Base-by-base conservation (phyloP, 2,888 invertebrate species). In the Ischnura elegans region DNA sequence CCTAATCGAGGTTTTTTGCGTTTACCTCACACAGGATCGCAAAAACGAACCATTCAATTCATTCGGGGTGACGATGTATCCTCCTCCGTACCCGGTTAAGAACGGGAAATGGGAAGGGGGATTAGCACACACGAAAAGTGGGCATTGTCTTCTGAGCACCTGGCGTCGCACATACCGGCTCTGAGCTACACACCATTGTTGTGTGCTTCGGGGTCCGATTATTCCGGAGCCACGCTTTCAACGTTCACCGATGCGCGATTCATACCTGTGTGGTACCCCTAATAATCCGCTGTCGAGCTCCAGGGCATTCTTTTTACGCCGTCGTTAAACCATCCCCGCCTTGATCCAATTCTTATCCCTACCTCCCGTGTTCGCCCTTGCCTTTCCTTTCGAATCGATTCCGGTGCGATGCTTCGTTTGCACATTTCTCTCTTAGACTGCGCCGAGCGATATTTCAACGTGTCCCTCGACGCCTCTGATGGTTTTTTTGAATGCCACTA, bases 71-170 rank as follows among this genome's bases (percentile, higher is more conserved):
- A 10, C 36, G 76, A 76, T 36, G 76, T 76, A 10, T 36, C 36
- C 36, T 29, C 36, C 8, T 36, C 6, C 29, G 76, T 13, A 36
- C 76, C 10, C 36, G 25, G 76, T 36, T 36, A 76, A 76, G 76
- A 76, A 13, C 76, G 36, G 8, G 76, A 36, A 76, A 76, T n/a
- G n/a, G n/a, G n/a, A n/a, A n/a, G n/a, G n/a, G 76, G 76, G 76
- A 10, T 76, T 13, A 2, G 4, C 76, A 76, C 76, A 13, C 51
- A 19, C 66, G 29, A 25, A 76, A 76, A 36, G 29, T 76, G 36
- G 76, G 76, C 76, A 76, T 76, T 76, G 76, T 76, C 76, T 76
- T 76, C 25, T 76, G 76, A 36, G 76, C 36, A 36, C 76, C 10
- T 36, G 36, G 10, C n/a, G 76, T 10, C 76, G 25, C 36, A 76